Conservation (phyloP, 2,113 vertebrate species). For the Macquaria australasica region DNA sequence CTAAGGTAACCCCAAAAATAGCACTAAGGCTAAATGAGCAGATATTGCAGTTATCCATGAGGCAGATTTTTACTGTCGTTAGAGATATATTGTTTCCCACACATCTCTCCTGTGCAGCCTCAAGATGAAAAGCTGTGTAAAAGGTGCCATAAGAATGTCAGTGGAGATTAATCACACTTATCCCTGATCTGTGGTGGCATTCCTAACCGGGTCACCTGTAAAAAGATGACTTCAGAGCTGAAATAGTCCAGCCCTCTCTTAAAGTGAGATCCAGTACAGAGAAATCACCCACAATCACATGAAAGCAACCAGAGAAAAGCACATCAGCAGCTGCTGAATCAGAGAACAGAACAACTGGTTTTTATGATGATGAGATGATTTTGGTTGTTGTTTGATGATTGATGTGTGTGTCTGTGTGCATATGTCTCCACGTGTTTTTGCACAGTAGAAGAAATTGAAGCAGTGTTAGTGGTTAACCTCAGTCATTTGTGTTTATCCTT, state of each 20-base stretch:
- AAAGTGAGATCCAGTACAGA: slow-evolving; percentile 6
- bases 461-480: slow-evolving; percentile 52
- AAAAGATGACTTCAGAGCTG: slow-evolving; percentile 47
- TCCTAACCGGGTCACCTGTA: slow-evolving; percentile 67
- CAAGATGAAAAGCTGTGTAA: slow-evolving; percentile 65
- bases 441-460: slow-evolving; percentile 39
- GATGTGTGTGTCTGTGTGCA: slow-evolving; percentile 24
- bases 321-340: slow-evolving; percentile 36
- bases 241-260: slow-evolving; percentile 5
- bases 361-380: slow-evolving; percentile 36
- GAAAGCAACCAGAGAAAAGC: slow-evolving; percentile 3
- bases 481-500: slow-evolving; percentile 48
- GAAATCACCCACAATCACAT: slow-evolving; percentile 1
- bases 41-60: slow-evolving; percentile 46
- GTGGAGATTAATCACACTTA: slow-evolving; percentile 68
- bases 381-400: slow-evolving; percentile 42
- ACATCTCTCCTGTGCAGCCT: slow-evolving; percentile 55
- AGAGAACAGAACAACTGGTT: slow-evolving; percentile 34
- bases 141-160: slow-evolving; percentile 58
- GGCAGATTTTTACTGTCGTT: slow-evolving; percentile 42
- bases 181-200: slow-evolving; percentile 66
- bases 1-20: slow-evolving; percentile 48
- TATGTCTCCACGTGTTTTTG: not conserved
- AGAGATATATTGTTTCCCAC: slow-evolving; percentile 65
- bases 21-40: slow-evolving; percentile 51